Evolutionary conservation across 2,113 vertebrate species (phyloP).

Genomic region (Aix galericulata): DNA sequence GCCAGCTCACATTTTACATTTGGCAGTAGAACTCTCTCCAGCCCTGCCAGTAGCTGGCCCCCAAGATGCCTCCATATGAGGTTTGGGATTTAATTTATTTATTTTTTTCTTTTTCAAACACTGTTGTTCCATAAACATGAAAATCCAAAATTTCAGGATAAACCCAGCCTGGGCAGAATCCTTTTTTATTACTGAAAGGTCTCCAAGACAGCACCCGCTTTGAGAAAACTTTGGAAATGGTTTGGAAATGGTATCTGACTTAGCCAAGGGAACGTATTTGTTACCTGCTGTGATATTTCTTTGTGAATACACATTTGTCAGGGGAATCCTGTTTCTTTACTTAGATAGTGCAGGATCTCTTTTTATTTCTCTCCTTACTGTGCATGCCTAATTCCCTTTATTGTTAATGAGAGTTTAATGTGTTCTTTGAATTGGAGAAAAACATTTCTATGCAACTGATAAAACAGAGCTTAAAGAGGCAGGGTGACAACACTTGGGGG

Average conservation of each 20-base stretch:
- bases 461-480: slow-evolving; percentile 38
- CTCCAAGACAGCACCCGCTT: neutral
- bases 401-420: slow-evolving; percentile 67
- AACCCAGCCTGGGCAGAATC: slow-evolving; percentile 32
- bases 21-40: slow-evolving; percentile 38
- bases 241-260: slow-evolving; percentile 14
- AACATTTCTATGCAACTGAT: neutral
- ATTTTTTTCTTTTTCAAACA: slow-evolving; percentile 53
- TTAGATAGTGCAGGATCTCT: neutral
- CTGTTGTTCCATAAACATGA: slow-evolving; percentile 59
- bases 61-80: slow-evolving; percentile 39
- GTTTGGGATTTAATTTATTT: slow-evolving; percentile 56
- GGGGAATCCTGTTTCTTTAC: slow-evolving; percentile 58
- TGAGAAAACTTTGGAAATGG: slow-evolving; percentile 26
- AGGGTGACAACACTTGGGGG: neutral
- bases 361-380: slow-evolving; percentile 35
- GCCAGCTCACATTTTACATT: slow-evolving; percentile 63
- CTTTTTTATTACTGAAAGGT: slow-evolving; percentile 25
- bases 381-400: slow-evolving; percentile 57
- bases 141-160: slow-evolving; percentile 66
- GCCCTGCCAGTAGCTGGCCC: slow-evolving; percentile 53
- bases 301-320: slow-evolving; percentile 66
- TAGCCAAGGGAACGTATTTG: slow-evolving; percentile 24
- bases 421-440: slow-evolving; percentile 54
- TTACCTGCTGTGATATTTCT: slow-evolving; percentile 63